Percentiles rank a stretch among this genome's conserved stretches.
Conservation (phyloP, 2,113 vertebrate species). For the Grammomys surdaster region DNA sequence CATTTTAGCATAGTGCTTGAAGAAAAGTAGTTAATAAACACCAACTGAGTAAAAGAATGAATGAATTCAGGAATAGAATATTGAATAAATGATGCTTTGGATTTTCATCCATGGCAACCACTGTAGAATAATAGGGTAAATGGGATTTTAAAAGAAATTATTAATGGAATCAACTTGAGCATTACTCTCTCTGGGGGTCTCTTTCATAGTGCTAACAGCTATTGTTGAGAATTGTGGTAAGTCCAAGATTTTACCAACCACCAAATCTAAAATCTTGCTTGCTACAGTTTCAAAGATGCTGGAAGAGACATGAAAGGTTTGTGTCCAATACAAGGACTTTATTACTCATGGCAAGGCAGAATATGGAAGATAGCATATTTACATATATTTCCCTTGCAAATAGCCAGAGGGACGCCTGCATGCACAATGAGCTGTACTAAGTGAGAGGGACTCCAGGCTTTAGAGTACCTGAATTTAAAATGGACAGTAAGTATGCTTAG, state of each 20-base stretch:
- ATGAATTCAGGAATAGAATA: neutral
- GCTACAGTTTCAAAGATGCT: slow-evolving; percentile 29
- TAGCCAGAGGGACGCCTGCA: neutral
- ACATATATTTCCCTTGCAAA: neutral
- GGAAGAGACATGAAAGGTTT: neutral
- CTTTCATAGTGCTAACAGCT: neutral
- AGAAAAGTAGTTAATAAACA: slow-evolving; percentile 7
- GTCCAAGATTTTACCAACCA: neutral
- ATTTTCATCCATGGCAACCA: slow-evolving; percentile 2
- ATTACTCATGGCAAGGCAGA: neutral
- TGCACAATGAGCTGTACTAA: neutral
- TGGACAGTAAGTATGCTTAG: neutral
- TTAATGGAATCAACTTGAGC: neutral
- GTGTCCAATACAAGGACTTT: neutral
- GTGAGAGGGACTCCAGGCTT: neutral
- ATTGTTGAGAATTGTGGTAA: slow-evolving; percentile 19
- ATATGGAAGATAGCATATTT: neutral
- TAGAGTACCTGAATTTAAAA: neutral
- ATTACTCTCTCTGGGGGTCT: neutral
- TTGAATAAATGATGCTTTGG: neutral
- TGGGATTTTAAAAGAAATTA: neutral
- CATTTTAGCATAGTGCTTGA: neutral
- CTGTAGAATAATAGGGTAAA: neutral
- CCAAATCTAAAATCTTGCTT: neutral
- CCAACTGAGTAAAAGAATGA: slow-evolving; percentile 14